phyloP scores from a whole-genome alignment of 2,888 invertebrate genomes.

The Alloplasta piceator region DNA sequence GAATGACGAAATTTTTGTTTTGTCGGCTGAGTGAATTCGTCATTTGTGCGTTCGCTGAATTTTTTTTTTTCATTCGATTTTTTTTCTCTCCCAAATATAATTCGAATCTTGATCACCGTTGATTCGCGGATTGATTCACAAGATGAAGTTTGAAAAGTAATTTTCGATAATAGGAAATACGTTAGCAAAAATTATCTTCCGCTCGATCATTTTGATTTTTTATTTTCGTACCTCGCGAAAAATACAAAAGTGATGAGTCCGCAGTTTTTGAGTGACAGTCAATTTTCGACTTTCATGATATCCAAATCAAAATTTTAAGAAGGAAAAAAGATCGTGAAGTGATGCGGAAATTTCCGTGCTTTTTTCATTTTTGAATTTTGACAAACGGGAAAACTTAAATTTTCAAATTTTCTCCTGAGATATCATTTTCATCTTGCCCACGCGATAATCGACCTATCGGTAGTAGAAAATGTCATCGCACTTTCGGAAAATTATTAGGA shows the following conservation, averaged over 20 bases:
- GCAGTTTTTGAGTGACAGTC: not conserved
- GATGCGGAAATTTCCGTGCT: not conserved
- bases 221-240: not conserved
- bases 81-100: not conserved
- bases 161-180: not conserved
- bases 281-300: not conserved
- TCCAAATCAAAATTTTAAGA: too few relatives aligned
- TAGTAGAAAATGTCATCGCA: slow-evolving; percentile 18
- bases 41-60: not conserved
- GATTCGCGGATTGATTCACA: not conserved
- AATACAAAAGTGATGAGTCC: not conserved
- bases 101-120: not conserved
- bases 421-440: not conserved
- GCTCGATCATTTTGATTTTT: not conserved
- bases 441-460: not conserved
- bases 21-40: slow-evolving; percentile 1
- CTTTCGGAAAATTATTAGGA: slow-evolving; percentile 10
- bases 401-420: not conserved
- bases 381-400: too few relatives aligned
- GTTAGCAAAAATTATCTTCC: not conserved
- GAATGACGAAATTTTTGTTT: slow-evolving; percentile 32
- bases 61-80: not conserved
- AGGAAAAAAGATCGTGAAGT: too few relatives aligned
- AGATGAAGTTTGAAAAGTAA: not conserved
- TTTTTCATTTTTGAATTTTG: not conserved